Conservation (phyloP, 2,797 vertebrate species). For the Chanos chanos region DNA sequence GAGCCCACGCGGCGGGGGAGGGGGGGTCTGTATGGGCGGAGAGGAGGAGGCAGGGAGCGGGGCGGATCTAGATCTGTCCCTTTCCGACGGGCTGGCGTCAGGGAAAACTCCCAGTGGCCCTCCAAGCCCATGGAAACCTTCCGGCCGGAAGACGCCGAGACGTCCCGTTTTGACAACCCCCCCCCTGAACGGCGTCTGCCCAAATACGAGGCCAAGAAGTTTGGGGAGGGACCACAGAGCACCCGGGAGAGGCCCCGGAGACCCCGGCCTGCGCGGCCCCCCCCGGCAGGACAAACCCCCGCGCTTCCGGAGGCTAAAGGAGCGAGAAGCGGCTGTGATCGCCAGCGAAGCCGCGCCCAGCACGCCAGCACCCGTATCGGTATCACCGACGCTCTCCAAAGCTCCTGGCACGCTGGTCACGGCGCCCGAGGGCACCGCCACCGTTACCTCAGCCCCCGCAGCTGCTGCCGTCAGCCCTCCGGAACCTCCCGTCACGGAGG, state of each 20-base stretch:
- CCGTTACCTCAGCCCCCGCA: constrained; percentile 1
- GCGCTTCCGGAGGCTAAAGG: constrained; percentile 90
- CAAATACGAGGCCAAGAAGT: constrained; percentile 87
- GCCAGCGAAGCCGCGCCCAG: constrained; percentile 70
- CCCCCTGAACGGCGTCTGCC: constrained; percentile 68
- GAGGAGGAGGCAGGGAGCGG: constrained; percentile 81
- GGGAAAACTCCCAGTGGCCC: constrained; percentile 80
- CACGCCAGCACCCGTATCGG: constrained; percentile 36
- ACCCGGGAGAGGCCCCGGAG: constrained; percentile 85
- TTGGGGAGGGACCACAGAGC: constrained; percentile 77
- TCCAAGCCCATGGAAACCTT: constrained; percentile 81
- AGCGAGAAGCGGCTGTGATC: constrained; percentile 76
- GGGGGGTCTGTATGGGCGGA: constrained; percentile 86
- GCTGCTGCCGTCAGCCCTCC: constrained; percentile 15
- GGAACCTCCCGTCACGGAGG: constrained; percentile 55
- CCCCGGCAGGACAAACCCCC: constrained; percentile 97
- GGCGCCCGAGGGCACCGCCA: constrained; percentile 43
- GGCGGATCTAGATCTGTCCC: constrained; percentile 81
- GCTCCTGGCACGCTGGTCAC: constrained; percentile 62
- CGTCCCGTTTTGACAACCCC: constrained; percentile 55
- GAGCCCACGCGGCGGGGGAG: constrained; percentile 91
- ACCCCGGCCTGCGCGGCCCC: constrained; percentile 87
- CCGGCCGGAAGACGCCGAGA: constrained; percentile 83
- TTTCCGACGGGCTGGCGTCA: constrained; percentile 75
- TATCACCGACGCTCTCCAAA: constrained; percentile 65